A percentile compares a stretch with the other conserved stretches of the same genome.
phyloP scores from a whole-genome alignment of 2,113 vertebrate genomes.

The Scomber colias region DNA sequence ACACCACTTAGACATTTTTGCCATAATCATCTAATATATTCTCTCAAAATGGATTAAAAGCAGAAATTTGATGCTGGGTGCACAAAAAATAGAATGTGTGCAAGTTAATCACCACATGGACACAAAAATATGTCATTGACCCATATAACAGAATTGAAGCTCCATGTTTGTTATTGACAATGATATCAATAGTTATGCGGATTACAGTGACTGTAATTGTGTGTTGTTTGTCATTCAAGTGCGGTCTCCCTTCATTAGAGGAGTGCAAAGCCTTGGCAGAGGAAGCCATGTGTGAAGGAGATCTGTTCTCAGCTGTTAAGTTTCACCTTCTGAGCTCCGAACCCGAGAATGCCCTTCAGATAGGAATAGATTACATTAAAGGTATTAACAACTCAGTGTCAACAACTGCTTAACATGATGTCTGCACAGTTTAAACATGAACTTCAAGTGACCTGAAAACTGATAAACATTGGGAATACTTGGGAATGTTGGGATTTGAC shows the following conservation, averaged over 20 bases:
- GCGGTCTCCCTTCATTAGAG: conserved; percentile 88
- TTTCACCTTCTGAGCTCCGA: conserved; percentile 91
- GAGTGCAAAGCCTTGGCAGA: conserved; percentile 90
- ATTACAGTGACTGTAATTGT: background rate
- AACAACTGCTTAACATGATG: background rate
- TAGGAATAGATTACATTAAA: conserved; percentile 92
- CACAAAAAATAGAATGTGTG: too few species aligned
- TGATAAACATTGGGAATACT: background rate
- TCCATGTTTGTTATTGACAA: background rate
- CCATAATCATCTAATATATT: too few species aligned
- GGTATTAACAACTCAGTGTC: conserved; percentile 78
- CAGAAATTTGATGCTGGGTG: too few species aligned
- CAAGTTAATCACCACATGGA: too few species aligned
- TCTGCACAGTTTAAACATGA: background rate
- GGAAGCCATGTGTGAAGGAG: conserved; percentile 78
- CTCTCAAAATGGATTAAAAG: too few species aligned
- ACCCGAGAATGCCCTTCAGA: conserved; percentile 91
- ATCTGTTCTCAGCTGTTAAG: conserved; percentile 89
- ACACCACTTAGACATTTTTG: too few species aligned
- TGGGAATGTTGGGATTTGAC: background rate
- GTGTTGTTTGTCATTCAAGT: conserved; percentile 82
- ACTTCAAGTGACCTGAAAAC: background rate
- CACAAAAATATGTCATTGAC: too few species aligned
- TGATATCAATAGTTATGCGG: background rate
- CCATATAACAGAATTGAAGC: background rate